Base-by-base conservation (phyloP, 1,140 invertebrate genomes). In the Meloidogyne floridensis region DNA sequence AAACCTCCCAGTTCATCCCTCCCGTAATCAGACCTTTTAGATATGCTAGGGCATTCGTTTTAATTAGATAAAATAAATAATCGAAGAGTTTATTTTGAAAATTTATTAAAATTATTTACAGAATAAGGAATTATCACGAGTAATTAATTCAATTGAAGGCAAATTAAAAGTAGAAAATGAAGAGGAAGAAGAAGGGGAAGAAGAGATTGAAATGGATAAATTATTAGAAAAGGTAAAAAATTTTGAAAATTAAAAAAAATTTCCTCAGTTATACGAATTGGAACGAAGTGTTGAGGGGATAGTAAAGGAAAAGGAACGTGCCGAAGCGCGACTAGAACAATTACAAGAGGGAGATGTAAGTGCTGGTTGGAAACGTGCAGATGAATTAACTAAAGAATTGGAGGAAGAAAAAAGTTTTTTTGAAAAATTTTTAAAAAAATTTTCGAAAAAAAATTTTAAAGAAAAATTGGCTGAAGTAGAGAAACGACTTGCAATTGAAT, bases 311-410 rank as follows among this genome's bases (percentile, higher is more conserved):
- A 84, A 84, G 32, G 65, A 86, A 59, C 43, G 70, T 51, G 80
- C 84, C 20, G 51, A 82, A 20, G 72, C 80, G 0, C 84, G 75
- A 77, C 20, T 84, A 51, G 79, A 82, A 43, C 43, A 59, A 71
- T 72, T 84, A 51, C 56, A 75, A 47, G 83, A 84, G 32, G 81
- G n/a, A 42, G 78, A 75, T 83, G 7, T 53, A 72, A 54, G 72
- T 51, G 54, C 6, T 15, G 42, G 83, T 75, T 53, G 47, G 56
- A 80, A 78, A 80, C 15, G 73, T 79, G 72, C 43, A 42, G 71
- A n/a, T 72, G 76, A 85, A 56, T 70, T 43, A 70, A 73, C 78
- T 70, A 51, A 72, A 10, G 87, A 87, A 69, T 53, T 86, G 75
- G 72, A 77, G n/a, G 53, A 42, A 80, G 18, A 32, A 82, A 53